A percentile compares a stretch with the other conserved stretches of the same genome.
Evolutionary conservation across 64 coral and sea anemone species (phyloP).

Genomic region (Orbicella faveolata): DNA sequence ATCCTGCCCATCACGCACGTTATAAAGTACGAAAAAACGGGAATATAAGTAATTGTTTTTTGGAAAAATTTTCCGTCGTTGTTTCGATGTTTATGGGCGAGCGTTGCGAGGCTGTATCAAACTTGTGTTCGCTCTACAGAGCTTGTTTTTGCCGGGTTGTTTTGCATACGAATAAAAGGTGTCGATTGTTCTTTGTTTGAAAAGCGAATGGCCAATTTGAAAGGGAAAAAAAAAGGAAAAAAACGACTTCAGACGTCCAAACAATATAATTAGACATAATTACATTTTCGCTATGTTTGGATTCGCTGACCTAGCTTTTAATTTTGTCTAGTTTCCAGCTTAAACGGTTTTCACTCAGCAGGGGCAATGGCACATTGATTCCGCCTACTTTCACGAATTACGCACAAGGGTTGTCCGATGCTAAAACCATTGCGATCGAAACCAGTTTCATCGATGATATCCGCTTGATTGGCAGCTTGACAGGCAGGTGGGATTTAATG

Average conservation of each 20-base stretch:
- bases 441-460: background rate
- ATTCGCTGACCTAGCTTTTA: background rate
- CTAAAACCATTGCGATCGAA: background rate
- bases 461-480: conserved; percentile 16
- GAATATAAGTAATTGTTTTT: background rate
- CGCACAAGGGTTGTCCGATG: background rate
- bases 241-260: background rate
- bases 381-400: background rate
- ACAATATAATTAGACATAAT: background rate
- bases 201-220: background rate
- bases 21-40: background rate
- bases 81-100: background rate
- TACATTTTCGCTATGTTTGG: background rate
- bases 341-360: background rate
- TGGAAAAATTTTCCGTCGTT: background rate
- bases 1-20: background rate
- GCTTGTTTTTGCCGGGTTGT: background rate
- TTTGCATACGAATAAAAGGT: background rate
- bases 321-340: background rate
- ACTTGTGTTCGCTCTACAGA: background rate
- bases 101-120: background rate
- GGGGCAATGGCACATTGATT: no score
- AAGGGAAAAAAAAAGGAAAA: background rate
- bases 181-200: conserved; percentile 5
- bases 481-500: background rate